Conservation (phyloP, 2,888 invertebrate species). For the Xestia ashworthii region DNA sequence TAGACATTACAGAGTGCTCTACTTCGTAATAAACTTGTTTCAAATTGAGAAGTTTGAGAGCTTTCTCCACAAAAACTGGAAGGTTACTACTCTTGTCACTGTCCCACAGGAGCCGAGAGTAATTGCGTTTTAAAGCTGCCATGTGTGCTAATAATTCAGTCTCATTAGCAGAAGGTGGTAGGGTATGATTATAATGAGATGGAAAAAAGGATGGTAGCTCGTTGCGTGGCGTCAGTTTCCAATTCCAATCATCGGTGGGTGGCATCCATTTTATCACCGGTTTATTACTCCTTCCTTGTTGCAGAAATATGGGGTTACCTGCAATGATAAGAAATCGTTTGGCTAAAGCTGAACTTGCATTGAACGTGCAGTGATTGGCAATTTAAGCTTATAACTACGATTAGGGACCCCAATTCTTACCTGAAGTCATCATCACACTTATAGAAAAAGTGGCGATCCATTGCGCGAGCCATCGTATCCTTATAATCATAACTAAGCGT, state of each 20-base stretch:
- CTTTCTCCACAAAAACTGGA: slow-evolving; percentile 95
- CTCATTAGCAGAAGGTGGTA: slow-evolving; percentile 88
- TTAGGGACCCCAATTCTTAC: slow-evolving; percentile 65
- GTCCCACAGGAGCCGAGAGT: slow-evolving; percentile 93
- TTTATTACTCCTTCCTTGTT: slow-evolving; percentile 78
- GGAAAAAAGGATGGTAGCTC: slow-evolving; percentile 86
- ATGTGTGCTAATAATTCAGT: slow-evolving; percentile 87
- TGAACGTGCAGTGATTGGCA: background rate
- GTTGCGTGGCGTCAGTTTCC: slow-evolving; percentile 81
- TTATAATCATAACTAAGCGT: slow-evolving; percentile 84
- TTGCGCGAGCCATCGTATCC: slow-evolving; percentile 84
- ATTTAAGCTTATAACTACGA: background rate
- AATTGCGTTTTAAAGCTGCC: slow-evolving; percentile 85
- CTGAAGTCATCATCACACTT: slow-evolving; percentile 79
- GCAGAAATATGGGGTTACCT: slow-evolving; percentile 88
- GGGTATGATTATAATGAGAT: slow-evolving; percentile 86
- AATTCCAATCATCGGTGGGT: slow-evolving; percentile 88
- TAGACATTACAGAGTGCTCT: slow-evolving; percentile 97
- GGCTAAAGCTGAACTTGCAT: background rate
- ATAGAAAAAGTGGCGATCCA: slow-evolving; percentile 70
- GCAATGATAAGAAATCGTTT: slow-evolving; percentile 48
- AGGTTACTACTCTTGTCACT: slow-evolving; percentile 93
- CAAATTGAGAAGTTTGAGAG: slow-evolving; percentile 95
- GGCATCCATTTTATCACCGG: slow-evolving; percentile 88
- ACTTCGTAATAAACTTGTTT: slow-evolving; percentile 96